phyloP scores from a whole-genome alignment of 2,888 invertebrate genomes.

The Erpobdella octoculata region DNA sequence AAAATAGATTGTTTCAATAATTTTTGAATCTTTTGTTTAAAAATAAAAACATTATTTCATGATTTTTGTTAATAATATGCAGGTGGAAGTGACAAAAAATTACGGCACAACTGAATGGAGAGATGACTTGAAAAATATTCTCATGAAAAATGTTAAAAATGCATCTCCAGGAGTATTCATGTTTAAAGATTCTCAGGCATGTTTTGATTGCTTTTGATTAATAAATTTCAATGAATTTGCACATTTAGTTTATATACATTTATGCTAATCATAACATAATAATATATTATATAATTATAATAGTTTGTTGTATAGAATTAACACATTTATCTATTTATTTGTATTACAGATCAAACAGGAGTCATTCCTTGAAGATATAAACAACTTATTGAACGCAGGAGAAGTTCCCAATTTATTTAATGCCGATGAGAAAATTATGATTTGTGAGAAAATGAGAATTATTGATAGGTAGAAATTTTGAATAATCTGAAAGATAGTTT shows the following conservation, averaged over 20 bases:
- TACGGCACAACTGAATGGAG: constrained; percentile 80
- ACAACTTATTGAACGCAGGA: constrained; percentile 82
- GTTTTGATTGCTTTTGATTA: neutral
- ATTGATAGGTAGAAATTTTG: constrained; percentile 65
- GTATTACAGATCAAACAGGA: constrained; percentile 55
- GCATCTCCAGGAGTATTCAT: constrained; percentile 81
- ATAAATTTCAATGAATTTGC: too few species aligned
- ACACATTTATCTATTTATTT: neutral
- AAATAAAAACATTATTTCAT: neutral
- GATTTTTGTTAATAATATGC: constrained; percentile 38
- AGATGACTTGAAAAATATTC: constrained; percentile 76
- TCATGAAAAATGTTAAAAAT: constrained; percentile 71
- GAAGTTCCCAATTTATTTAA: constrained; percentile 84
- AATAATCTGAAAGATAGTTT: neutral
- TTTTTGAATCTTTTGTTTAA: neutral
- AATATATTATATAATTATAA: neutral
- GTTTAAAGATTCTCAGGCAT: constrained; percentile 78
- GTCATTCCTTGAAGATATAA: constrained; percentile 83
- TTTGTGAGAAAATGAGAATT: constrained; percentile 82
- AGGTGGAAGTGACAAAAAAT: constrained; percentile 81
- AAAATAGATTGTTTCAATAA: neutral
- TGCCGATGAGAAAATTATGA: constrained; percentile 65
- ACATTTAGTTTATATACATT: too few species aligned
- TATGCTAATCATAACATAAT: too few species aligned
- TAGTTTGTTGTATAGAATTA: neutral